Evolutionary conservation across 2,113 vertebrate species (phyloP).

Genomic region (Mobula hypostoma): DNA sequence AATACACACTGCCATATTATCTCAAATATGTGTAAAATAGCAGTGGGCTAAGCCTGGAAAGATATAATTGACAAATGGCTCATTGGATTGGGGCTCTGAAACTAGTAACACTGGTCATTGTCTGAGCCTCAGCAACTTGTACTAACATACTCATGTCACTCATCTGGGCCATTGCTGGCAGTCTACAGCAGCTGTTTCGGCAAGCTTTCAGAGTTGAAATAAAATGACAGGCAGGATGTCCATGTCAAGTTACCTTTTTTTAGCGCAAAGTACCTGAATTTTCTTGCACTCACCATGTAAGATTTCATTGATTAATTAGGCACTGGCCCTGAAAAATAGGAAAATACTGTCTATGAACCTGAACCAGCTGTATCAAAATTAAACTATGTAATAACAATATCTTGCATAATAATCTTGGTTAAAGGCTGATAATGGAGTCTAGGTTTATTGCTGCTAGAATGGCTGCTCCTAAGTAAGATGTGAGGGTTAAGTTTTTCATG

Average conservation of each 20-base stretch:
- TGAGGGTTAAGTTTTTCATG: no score
- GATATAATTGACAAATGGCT: neutral
- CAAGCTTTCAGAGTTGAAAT: neutral
- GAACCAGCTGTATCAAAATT: neutral
- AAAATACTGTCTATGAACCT: neutral
- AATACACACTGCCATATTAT: neutral
- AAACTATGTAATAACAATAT: neutral
- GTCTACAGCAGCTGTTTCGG: neutral
- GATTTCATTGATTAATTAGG: neutral
- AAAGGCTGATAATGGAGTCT: neutral
- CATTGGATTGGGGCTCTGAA: neutral
- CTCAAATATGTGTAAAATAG: neutral
- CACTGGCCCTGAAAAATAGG: neutral
- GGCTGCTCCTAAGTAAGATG: no score
- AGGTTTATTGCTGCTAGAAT: neutral
- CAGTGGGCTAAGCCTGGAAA: neutral
- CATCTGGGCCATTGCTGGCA: neutral
- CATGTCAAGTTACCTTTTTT: neutral
- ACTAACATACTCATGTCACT: neutral
- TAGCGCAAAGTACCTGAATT: neutral
- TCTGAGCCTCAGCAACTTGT: neutral
- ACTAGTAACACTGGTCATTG: neutral
- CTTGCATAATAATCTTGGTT: neutral
- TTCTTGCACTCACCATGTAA: neutral
- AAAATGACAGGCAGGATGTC: neutral